Conservation (phyloP, 1,140 invertebrate genomes). For the Arctopsyche grandis region DNA sequence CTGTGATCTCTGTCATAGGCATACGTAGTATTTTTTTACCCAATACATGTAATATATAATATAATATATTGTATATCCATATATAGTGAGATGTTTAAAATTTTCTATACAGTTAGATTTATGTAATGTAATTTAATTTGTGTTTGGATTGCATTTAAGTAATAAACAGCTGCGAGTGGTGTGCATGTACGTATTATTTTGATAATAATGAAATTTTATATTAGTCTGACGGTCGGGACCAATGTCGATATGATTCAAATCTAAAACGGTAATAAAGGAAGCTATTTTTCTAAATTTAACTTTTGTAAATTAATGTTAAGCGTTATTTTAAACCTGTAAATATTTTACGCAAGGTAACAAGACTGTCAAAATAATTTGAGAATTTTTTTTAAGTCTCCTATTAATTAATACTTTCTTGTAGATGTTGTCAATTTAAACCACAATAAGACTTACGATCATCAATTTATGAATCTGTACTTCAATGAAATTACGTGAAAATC, state of each 20-base stretch:
- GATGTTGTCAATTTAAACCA: neutral
- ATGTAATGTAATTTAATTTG: neutral
- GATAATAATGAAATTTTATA: neutral
- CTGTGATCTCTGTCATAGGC: constrained; percentile 55
- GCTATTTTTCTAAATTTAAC: constrained; percentile 37
- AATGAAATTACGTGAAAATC: too few relatives aligned
- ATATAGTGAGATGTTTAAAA: neutral
- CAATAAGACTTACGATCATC: neutral
- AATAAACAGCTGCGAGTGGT: neutral
- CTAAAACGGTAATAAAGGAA: constrained; percentile 18
- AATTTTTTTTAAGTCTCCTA: neutral
- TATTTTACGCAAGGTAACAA: constrained; percentile 20
- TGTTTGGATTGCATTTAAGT: neutral
- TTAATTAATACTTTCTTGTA: too few relatives aligned
- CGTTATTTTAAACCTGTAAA: neutral
- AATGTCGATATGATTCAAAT: constrained; percentile 27
- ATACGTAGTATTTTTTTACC: constrained; percentile 52
- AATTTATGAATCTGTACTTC: too few relatives aligned
- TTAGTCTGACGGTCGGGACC: constrained; percentile 35
- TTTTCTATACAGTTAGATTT: neutral
- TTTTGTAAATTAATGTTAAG: constrained; percentile 34
- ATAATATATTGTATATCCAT: neutral
- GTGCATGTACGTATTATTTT: neutral
- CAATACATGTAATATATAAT: constrained; percentile 7
- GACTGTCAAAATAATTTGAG: constrained; percentile 33